A percentile compares a stretch with the other conserved stretches of the same genome.
Evolutionary conservation across 2,797 vertebrate genomes (phyloP).

Genomic region (Gastrophryne carolinensis): DNA sequence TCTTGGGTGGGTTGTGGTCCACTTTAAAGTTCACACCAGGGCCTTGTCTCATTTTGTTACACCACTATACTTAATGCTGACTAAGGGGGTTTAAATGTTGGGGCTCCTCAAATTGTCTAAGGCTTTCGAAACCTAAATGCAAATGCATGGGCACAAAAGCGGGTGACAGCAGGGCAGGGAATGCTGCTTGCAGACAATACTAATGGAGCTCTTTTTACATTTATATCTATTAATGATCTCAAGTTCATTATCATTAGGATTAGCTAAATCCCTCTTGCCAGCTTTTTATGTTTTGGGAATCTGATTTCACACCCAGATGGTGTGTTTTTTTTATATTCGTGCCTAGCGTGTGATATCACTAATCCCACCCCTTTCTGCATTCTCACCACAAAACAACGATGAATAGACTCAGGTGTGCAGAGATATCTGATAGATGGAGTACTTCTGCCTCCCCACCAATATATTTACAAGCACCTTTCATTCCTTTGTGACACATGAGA

Average conservation of each 20-base stretch:
- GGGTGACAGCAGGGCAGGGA: no score
- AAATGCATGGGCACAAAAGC: no score
- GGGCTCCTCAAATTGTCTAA: no score
- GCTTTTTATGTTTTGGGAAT: slow-evolving; percentile 12
- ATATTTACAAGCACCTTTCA: not conserved
- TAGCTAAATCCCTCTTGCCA: slow-evolving; percentile 4
- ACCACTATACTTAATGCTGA: no score
- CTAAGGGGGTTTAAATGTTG: no score
- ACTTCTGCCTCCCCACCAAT: not conserved
- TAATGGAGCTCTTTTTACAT: slow-evolving; percentile 8
- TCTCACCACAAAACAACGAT: slow-evolving; percentile 1
- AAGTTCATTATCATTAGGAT: slow-evolving; percentile 1
- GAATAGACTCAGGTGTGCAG: slow-evolving; percentile 41
- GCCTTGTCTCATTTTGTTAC: no score
- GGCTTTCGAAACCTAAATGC: no score
- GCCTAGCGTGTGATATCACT: slow-evolving; percentile 28
- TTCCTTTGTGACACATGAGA: not conserved
- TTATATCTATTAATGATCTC: not conserved
- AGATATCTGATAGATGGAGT: slow-evolving; percentile 20
- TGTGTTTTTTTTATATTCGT: slow-evolving; percentile 19
- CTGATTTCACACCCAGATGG: slow-evolving; percentile 44
- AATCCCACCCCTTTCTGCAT: not conserved
- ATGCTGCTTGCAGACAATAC: not conserved
- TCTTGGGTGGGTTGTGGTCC: no score
- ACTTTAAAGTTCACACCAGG: no score